Conservation (phyloP, 1,140 invertebrate species). For the Bilobella aurantiaca region DNA sequence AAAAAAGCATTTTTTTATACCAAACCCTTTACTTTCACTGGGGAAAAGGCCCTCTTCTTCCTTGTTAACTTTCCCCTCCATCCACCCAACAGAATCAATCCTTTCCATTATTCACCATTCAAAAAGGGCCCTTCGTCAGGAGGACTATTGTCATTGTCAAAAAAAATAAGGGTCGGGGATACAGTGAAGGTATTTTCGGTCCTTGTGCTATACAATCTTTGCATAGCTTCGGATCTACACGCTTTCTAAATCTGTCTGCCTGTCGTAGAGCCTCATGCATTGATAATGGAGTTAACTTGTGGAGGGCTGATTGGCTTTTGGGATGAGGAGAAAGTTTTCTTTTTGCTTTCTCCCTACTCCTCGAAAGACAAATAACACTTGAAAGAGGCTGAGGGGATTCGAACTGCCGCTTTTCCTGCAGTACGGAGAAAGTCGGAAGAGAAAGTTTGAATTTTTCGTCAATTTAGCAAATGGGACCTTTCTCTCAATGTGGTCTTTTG, state of each 20-base stretch:
- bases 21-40: neutral
- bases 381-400: neutral
- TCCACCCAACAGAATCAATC: slow-evolving; percentile 19
- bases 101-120: slow-evolving; percentile 25
- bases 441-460: neutral
- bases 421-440: neutral
- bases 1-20: no score
- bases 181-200: neutral
- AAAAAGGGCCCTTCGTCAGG: neutral
- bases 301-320: slow-evolving; percentile 1
- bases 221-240: neutral
- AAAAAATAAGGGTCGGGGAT: neutral
- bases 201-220: neutral
- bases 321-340: slow-evolving; percentile 2
- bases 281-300: neutral
- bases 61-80: slow-evolving; percentile 15
- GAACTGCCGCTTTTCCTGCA: neutral
- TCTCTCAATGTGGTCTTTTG: neutral
- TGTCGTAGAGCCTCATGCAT: neutral
- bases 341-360: neutral
- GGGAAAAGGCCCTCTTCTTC: neutral
- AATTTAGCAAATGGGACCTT: slow-evolving; percentile 8
- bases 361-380: slow-evolving; percentile 1
- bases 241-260: neutral
- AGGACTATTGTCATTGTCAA: neutral